Evolutionary conservation across 2,888 invertebrate genomes (phyloP), one percentile per base, ranked within the genome.

Genomic region (Ischnura elegans): DNA sequence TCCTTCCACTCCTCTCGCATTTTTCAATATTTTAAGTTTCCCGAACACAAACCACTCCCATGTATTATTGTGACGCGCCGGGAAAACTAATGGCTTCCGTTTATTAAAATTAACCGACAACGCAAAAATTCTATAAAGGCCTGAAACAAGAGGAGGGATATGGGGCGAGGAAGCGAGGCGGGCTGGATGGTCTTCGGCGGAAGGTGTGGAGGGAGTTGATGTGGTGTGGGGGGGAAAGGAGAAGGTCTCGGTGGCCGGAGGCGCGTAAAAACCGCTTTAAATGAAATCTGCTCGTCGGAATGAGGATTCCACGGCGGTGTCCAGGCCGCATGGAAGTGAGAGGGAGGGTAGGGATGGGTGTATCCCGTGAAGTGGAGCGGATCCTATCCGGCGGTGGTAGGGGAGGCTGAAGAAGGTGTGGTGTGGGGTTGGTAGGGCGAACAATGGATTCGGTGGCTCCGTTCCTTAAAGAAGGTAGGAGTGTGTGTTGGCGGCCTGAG

Each of bases 191-290:
- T n/a, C n/a, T n/a, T n/a, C n/a, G n/a, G n/a, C n/a, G n/a, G n/a
- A n/a, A n/a, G n/a, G n/a, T n/a, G n/a, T n/a, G n/a, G n/a, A n/a
- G n/a, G n/a, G n/a, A n/a, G n/a, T n/a, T n/a, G n/a, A n/a, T n/a
- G 16, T 29, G 76, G 76, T 0, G 29, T 1, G 36, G 29, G 36
- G n/a, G 43, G 19, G 43, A n/a, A 42, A 43, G 66, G 61, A 61
- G n/a, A 51, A 42, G 42, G 51, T 29, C 85, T 10, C 19, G 21
- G 90, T 61, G 90, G 55, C 90, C 90, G 61, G 36, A n/a, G 90
- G 66, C 90, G 90, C 55, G 43, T 90, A 55, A 90, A 36, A 66
- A 90, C 66, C 90, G 90, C 90, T 90, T 43, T 61, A 90, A 90
- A 90, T 90, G 87, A 87, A 87, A 87, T 87, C 87, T 51, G 47